Evolutionary conservation across 2,888 invertebrate species (phyloP).

Genomic region (Sminthurinus aureus): DNA sequence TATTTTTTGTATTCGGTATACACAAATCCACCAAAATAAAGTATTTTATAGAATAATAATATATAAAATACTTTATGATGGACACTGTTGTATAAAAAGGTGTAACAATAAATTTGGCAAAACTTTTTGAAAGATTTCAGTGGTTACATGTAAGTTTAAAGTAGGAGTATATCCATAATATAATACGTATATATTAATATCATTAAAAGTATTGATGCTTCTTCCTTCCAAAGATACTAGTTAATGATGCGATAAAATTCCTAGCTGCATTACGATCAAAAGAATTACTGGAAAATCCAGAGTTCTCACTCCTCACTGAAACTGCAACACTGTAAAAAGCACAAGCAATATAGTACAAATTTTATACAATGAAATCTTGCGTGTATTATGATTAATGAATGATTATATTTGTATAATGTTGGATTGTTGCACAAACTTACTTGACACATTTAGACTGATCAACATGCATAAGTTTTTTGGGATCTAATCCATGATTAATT

Average conservation of each 20-base stretch:
- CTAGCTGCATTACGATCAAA: constrained; percentile 59
- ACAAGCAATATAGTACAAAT: no score
- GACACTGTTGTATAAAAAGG: neutral
- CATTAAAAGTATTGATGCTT: constrained; percentile 53
- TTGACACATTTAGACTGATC: constrained; percentile 59
- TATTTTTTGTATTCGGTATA: no score
- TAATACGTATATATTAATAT: no score
- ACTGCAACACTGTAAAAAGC: constrained; percentile 51
- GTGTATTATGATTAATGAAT: no score
- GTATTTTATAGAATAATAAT: no score
- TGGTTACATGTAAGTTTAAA: neutral
- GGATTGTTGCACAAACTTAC: no score
- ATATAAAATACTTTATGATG: no score
- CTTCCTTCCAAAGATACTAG: constrained; percentile 58
- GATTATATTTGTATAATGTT: no score
- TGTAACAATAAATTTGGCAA: constrained; percentile 10
- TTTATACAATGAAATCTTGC: no score
- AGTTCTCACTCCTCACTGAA: constrained; percentile 58
- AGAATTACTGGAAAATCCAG: constrained; percentile 53
- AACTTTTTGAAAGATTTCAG: constrained; percentile 22
- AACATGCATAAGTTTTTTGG: constrained; percentile 57
- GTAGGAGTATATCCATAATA: neutral
- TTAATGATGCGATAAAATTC: constrained; percentile 58
- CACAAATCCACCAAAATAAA: no score
- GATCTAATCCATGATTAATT: constrained; percentile 58